Evolutionary conservation across 2,888 invertebrate species (phyloP).

Genomic region (Noctua janthina): DNA sequence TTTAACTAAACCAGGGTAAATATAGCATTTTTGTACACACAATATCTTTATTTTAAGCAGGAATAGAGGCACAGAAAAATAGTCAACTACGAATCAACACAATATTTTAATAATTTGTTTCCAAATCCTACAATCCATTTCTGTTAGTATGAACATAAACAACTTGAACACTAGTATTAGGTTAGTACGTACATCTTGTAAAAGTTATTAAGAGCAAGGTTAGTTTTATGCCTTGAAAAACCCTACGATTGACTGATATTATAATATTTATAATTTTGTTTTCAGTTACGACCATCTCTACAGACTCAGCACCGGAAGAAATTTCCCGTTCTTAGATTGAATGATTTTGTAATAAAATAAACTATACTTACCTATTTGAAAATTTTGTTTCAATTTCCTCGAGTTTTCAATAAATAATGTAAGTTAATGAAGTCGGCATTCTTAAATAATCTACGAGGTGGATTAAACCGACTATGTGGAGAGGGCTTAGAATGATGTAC

Average conservation of each 20-base stretch:
- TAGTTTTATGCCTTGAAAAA: not conserved
- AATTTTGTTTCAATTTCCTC: not conserved
- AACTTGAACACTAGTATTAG: not conserved
- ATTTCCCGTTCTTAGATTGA: not conserved
- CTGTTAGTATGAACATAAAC: not conserved
- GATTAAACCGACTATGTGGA: too few relatives aligned
- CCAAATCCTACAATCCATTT: not conserved
- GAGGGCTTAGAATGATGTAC: too few relatives aligned
- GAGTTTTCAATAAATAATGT: not conserved
- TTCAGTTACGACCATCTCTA: not conserved
- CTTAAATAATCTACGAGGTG: not conserved
- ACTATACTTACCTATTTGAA: not conserved
- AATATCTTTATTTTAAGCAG: not conserved
- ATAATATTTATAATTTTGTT: not conserved
- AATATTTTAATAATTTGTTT: not conserved
- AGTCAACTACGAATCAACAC: not conserved
- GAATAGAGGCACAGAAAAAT: not conserved
- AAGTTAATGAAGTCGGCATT: not conserved
- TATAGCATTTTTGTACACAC: slow-evolving; percentile 40
- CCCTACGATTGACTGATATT: not conserved
- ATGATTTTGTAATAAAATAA: not conserved
- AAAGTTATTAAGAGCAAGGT: not conserved
- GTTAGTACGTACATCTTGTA: not conserved
- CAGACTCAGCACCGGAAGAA: not conserved
- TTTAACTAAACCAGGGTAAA: slow-evolving; percentile 73